Conservation (phyloP, 2,888 invertebrate species). For the Euproctis similis region DNA sequence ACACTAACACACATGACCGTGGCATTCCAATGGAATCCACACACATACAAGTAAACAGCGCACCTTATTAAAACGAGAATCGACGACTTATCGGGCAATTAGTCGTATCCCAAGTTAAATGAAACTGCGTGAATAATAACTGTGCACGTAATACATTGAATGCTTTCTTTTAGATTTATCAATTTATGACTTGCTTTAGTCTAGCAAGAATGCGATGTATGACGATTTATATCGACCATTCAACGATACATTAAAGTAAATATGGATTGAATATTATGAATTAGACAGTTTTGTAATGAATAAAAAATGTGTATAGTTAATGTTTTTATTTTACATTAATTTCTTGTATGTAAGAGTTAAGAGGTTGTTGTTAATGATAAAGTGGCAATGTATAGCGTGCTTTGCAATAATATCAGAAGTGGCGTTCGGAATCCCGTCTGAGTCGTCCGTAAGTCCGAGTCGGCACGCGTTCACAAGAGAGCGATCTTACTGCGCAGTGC, state of each 20-base stretch:
- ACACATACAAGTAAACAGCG: constrained; percentile 64
- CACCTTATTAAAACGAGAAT: constrained; percentile 76
- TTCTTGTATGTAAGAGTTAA: constrained; percentile 9
- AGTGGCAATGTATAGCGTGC: constrained; percentile 40
- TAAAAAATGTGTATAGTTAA: constrained; percentile 4
- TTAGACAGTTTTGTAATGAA: not conserved
- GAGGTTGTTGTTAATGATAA: constrained; percentile 20
- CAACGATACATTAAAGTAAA: no score
- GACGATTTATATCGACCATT: no score
- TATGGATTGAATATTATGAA: not conserved
- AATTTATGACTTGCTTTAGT: no score
- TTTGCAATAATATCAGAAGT: constrained; percentile 19
- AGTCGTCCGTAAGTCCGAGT: no score
- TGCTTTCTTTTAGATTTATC: no score
- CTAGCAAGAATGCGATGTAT: no score
- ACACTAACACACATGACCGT: constrained; percentile 56
- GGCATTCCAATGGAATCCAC: constrained; percentile 71
- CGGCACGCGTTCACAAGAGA: constrained; percentile 58
- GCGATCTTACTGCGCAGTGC: constrained; percentile 59
- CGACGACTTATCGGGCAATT: constrained; percentile 76
- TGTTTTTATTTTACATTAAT: constrained; percentile 9
- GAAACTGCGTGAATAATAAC: constrained; percentile 40
- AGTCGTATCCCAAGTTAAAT: constrained; percentile 67
- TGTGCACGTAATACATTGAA: constrained; percentile 53
- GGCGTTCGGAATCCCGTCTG: no score